These are phyloP conservation scores for Misgurnus mizolepis DNA, from an alignment of 2,113 vertebrate genomes.

Conservation along the genomic window DNA sequence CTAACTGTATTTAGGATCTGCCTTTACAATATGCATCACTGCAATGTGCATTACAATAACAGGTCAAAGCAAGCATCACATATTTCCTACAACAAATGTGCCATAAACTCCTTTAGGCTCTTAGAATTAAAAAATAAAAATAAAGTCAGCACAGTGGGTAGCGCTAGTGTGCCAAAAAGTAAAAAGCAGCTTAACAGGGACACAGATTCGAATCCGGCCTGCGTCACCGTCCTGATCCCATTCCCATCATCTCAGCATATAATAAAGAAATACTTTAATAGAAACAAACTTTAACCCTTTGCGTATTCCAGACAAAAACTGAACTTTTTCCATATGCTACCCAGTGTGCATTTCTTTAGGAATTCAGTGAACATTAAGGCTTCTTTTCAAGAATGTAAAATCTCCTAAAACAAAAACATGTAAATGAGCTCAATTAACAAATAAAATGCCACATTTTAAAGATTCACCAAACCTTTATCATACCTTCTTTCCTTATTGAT, in stretches of 20 bases:
- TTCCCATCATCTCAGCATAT: background rate
- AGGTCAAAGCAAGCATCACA: background rate
- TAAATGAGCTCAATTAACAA: no score
- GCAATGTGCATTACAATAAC: no score
- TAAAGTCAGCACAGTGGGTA: background rate
- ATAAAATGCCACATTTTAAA: background rate
- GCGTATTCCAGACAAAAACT: background rate
- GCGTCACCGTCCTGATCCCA: constrained; percentile 6
- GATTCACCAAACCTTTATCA: background rate
- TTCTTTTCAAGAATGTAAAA: constrained; percentile 20
- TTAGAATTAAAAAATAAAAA: background rate
- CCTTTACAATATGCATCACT: background rate
- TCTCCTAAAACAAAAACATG: background rate
- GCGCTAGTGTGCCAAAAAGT: background rate
- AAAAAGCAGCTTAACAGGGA: background rate
- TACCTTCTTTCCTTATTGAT: background rate
- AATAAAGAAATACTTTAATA: background rate
- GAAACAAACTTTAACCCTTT: background rate
- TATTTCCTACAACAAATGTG: background rate
- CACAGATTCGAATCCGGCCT: constrained; percentile 7
- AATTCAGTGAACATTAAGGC: background rate
- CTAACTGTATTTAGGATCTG: background rate
- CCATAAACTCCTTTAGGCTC: background rate
- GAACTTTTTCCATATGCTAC: background rate
- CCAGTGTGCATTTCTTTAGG: background rate